phyloP scores from a whole-genome alignment of 2,888 invertebrate species.

The Leptopilina drosophilae region DNA sequence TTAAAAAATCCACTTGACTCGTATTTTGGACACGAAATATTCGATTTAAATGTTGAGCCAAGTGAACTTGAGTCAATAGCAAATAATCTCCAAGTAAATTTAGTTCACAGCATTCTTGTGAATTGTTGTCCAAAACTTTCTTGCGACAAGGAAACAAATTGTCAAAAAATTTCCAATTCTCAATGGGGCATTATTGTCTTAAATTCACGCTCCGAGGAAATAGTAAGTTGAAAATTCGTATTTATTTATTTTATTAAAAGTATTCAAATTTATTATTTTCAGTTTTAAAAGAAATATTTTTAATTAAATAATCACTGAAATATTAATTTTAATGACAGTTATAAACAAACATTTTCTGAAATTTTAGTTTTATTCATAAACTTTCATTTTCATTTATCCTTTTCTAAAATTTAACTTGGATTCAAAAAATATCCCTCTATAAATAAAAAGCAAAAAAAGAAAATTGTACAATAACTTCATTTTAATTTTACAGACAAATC shows the following conservation, averaged over 20 bases:
- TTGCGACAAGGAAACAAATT: slow-evolving; percentile 68
- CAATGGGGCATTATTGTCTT: slow-evolving; percentile 66
- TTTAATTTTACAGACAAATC: background rate
- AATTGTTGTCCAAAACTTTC: slow-evolving; percentile 85
- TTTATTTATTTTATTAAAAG: background rate
- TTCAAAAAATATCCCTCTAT: background rate
- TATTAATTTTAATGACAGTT: too few relatives aligned
- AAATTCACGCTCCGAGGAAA: slow-evolving; percentile 67
- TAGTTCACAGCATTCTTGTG: slow-evolving; percentile 85
- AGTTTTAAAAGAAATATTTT: too few relatives aligned
- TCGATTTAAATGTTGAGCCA: slow-evolving; percentile 83
- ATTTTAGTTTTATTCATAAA: too few relatives aligned
- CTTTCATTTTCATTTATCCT: too few relatives aligned
- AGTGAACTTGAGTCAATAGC: slow-evolving; percentile 84
- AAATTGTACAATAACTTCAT: too few relatives aligned
- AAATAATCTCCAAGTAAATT: slow-evolving; percentile 84
- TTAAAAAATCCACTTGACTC: slow-evolving; percentile 62
- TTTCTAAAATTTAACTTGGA: background rate
- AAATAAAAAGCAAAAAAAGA: background rate
- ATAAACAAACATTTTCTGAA: too few relatives aligned
- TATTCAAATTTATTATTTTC: background rate
- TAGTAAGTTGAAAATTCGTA: background rate
- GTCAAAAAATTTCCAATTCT: slow-evolving; percentile 43
- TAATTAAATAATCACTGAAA: too few relatives aligned
- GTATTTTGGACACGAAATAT: slow-evolving; percentile 78